Conservation (phyloP, 2,888 invertebrate species). For the Coecobrya sp. region DNA sequence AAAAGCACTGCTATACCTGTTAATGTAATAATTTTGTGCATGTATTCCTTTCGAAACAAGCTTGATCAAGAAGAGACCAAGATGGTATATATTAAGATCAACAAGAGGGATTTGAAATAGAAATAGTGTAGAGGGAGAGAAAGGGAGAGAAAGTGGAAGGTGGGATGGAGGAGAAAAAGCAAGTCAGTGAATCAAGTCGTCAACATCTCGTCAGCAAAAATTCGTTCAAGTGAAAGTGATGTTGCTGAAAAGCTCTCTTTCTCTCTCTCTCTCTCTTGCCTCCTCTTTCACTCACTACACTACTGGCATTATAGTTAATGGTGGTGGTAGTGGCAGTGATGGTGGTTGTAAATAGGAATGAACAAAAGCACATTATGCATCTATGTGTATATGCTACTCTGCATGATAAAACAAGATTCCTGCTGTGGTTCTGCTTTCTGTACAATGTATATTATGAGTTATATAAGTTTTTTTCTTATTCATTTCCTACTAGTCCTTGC, state of each 20-base stretch:
- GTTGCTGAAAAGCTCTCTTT: conserved; percentile 16
- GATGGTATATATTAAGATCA: conserved; percentile 1
- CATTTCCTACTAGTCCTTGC: not conserved
- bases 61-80: not conserved
- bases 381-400: not conserved
- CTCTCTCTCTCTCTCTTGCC: not conserved
- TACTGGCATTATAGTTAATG: not conserved
- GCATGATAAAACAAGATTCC: not conserved
- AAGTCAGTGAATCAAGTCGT: conserved; percentile 57
- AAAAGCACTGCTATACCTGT: not conserved
- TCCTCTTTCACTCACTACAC: not conserved
- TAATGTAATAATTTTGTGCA: conserved; percentile 5
- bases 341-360: conserved; percentile 5
- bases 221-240: conserved; percentile 56
- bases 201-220: conserved; percentile 66
- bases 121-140: not conserved
- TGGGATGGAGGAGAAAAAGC: conserved; percentile 1
- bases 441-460: not conserved
- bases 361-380: not conserved
- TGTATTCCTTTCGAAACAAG: conserved; percentile 1
- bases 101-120: not conserved
- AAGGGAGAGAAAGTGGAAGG: not conserved
- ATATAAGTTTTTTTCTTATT: not conserved
- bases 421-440: not conserved
- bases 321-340: not conserved